Conservation (phyloP, 1,140 invertebrate species). For the Melipona quadrifasciata region DNA sequence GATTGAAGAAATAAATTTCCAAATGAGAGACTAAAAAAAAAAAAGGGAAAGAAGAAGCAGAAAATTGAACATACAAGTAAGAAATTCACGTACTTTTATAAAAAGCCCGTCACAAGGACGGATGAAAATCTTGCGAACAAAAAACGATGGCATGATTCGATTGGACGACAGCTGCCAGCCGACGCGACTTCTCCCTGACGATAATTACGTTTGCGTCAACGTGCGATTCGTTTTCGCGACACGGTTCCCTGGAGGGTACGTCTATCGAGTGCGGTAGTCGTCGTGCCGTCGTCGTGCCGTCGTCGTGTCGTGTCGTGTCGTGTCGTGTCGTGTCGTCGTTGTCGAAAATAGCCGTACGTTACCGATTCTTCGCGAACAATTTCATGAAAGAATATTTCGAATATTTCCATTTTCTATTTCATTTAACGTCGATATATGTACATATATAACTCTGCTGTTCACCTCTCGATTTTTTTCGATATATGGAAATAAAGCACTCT, state of each 20-base stretch:
- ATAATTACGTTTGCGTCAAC: constrained; percentile 55
- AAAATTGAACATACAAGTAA: neutral
- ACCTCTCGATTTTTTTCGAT: constrained; percentile 32
- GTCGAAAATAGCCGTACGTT: constrained; percentile 39
- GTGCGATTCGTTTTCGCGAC: constrained; percentile 56
- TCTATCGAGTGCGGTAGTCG: constrained; percentile 1
- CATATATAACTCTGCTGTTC: constrained; percentile 46
- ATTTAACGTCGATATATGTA: constrained; percentile 28
- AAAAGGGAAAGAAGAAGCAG: neutral
- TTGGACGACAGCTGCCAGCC: constrained; percentile 57
- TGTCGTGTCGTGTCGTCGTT: neutral
- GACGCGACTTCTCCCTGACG: constrained; percentile 30
- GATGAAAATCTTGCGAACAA: constrained; percentile 39
- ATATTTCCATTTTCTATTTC: constrained; percentile 36
- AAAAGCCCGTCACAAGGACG: constrained; percentile 16
- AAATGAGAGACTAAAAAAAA: neutral
- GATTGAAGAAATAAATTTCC: neutral
- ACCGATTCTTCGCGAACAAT: constrained; percentile 37
- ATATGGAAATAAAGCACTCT: no score
- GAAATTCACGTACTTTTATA: neutral
- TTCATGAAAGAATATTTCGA: neutral
- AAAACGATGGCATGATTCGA: constrained; percentile 52
- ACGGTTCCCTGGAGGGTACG: constrained; percentile 12
- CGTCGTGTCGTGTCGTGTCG: neutral
- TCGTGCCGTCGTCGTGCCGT: neutral